A percentile compares a stretch with the other conserved stretches of the same genome.
Evolutionary conservation across 1,140 invertebrate genomes (phyloP).

Genomic region (Trichonephila clavipes): DNA sequence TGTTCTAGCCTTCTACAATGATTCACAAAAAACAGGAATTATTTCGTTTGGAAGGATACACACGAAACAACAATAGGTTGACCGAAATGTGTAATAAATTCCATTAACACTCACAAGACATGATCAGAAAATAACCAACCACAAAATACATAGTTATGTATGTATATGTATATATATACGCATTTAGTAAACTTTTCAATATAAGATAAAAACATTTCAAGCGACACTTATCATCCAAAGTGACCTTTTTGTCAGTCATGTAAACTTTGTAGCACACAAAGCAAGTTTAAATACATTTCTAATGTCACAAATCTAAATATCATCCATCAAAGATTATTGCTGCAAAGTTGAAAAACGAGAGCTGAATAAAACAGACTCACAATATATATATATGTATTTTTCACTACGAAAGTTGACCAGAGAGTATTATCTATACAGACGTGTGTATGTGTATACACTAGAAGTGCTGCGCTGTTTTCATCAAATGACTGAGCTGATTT

Average conservation of each 20-base stretch:
- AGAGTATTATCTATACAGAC: conserved; percentile 4
- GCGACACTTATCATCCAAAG: conserved; percentile 69
- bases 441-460: background rate
- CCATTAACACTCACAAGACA: conserved; percentile 52
- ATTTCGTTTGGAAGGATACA: conserved; percentile 51
- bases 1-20: conserved; percentile 47
- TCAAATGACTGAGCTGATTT: background rate
- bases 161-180: conserved; percentile 73
- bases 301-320: conserved; percentile 72
- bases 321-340: conserved; percentile 74
- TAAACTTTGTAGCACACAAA: conserved; percentile 71
- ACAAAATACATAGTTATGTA: conserved; percentile 76
- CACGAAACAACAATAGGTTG: conserved; percentile 46
- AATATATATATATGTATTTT: conserved; percentile 26
- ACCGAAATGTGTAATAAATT: conserved; percentile 67
- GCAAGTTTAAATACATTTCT: conserved; percentile 67
- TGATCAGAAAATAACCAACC: conserved; percentile 74
- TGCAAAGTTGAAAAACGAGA: conserved; percentile 75
- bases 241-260: conserved; percentile 57
- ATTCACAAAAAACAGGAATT: conserved; percentile 28
- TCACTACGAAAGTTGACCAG: conserved; percentile 63
- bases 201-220: conserved; percentile 76
- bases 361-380: conserved; percentile 74
- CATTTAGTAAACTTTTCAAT: conserved; percentile 76
- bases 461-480: background rate